Evolutionary conservation across 2,888 invertebrate genomes (phyloP), one percentile per base, ranked within the genome.

Genomic region (Agonopterix subpropinquella): DNA sequence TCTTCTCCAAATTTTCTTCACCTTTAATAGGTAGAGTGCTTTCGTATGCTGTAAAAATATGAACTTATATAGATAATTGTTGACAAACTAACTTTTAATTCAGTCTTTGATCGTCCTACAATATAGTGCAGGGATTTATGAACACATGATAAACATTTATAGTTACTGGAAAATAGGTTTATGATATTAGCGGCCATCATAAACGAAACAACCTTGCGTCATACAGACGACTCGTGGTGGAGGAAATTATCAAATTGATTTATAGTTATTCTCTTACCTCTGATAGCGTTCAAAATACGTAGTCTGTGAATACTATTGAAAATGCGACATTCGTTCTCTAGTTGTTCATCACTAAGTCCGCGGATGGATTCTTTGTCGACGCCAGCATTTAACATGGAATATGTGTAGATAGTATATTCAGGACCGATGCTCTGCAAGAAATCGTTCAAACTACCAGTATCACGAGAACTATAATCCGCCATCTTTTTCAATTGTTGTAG

Each of bases 391-490:
- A 99, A 86, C 95, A 99, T 96, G 47, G 95, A 93, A 82, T 99
- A 99, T 0, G 99, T 98, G 82, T 99, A 99, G 60, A 96, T 97
- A 47, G 96, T 95, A 77, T 97, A 97, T 75, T 98, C 98, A 2
- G 93, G 91, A 1, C 96, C 96, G 52, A 98, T 92, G 43, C 90
- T 90, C 70, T 93, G 94, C 42, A 99, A 88, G 74, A 97, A 96
- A 53, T 92, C 92, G 70, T 96, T 96, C 58, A 99, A 91, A 74
- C 95, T 96, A n/a, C 96, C 94, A 5, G 94, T 92, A 77, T 99
- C 98, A 67, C 95, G 92, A 47, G 98, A 98, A 56, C 96, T 96
- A 78, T 98, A 99, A 77, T 98, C 98, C 10, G 98, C 96, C 93
- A 97, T 96, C 77, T 95, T 95, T 80, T 98, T 98, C 57, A 99